Evolutionary conservation across 1,140 invertebrate species (phyloP).

Genomic region (Papilio polyxenes): DNA sequence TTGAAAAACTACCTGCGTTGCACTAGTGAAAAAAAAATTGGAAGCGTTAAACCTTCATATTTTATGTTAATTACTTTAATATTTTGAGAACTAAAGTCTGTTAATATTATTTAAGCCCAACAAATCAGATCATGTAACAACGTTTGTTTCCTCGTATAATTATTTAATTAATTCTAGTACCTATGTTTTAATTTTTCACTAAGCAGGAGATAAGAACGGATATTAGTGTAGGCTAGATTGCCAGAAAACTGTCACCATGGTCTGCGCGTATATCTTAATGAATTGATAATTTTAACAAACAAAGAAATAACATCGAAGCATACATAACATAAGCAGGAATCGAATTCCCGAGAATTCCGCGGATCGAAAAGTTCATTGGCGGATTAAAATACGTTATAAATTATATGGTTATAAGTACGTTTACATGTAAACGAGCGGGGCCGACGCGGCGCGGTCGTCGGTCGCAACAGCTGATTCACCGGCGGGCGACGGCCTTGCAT

Average conservation of each 20-base stretch:
- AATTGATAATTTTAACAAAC: not conserved
- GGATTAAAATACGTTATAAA: not conserved
- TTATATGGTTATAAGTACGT: conserved; percentile 34
- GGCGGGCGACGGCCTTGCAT: conserved; percentile 66
- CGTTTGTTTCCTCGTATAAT: not conserved
- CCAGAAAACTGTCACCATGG: not conserved
- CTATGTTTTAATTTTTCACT: not conserved
- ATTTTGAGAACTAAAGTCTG: not conserved
- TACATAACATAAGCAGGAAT: not conserved
- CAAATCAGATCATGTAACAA: not conserved
- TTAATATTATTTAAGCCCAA: not conserved
- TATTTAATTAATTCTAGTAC: not conserved
- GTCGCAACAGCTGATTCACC: conserved; percentile 65
- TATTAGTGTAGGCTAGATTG: not conserved
- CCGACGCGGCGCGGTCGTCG: conserved; percentile 31
- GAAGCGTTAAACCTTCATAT: conserved; percentile 12
- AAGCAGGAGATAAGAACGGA: not conserved
- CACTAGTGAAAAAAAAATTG: conserved; percentile 21
- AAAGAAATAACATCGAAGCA: not conserved
- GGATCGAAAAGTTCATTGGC: not conserved
- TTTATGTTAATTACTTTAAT: conserved; percentile 25
- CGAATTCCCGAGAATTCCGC: not conserved
- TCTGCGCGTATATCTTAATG: not conserved
- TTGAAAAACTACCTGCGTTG: conserved; percentile 30
- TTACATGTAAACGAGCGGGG: conserved; percentile 28